Percentiles rank a stretch among this genome's conserved stretches.
phyloP scores from a whole-genome alignment of 2,888 invertebrate genomes.

The Saturnia pavonia region DNA sequence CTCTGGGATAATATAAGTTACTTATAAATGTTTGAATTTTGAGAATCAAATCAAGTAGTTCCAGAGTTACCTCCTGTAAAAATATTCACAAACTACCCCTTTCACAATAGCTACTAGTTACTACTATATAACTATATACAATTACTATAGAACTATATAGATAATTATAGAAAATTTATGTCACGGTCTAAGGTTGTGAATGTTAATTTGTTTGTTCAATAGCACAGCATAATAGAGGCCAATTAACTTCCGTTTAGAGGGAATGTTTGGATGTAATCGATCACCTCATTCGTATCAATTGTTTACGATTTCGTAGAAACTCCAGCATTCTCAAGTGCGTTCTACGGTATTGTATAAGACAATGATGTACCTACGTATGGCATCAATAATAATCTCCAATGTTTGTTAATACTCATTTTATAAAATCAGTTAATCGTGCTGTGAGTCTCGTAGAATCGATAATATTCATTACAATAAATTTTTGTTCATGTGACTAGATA shows the following conservation, averaged over 20 bases:
- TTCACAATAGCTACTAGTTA: too few species aligned
- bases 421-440: neutral
- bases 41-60: too few species aligned
- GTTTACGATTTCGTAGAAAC: constrained; percentile 50
- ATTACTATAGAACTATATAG: neutral
- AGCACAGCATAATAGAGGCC: neutral
- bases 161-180: neutral
- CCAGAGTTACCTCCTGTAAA: too few species aligned
- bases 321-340: constrained; percentile 47
- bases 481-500: too few species aligned
- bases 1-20: neutral
- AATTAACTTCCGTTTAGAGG: neutral
- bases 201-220: neutral
- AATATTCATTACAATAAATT: too few species aligned
- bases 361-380: constrained; percentile 33
- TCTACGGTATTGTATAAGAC: constrained; percentile 46
- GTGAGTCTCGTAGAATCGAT: too few species aligned
- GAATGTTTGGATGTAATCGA: constrained; percentile 4
- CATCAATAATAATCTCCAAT: constrained; percentile 27
- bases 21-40: too few species aligned
- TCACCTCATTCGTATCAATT: constrained; percentile 33
- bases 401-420: constrained; percentile 11
- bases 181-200: neutral
- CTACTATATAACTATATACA: too few species aligned
- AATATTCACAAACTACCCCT: neutral